phyloP scores from a whole-genome alignment of 2,113 vertebrate genomes.

The Eublepharis macularius region DNA sequence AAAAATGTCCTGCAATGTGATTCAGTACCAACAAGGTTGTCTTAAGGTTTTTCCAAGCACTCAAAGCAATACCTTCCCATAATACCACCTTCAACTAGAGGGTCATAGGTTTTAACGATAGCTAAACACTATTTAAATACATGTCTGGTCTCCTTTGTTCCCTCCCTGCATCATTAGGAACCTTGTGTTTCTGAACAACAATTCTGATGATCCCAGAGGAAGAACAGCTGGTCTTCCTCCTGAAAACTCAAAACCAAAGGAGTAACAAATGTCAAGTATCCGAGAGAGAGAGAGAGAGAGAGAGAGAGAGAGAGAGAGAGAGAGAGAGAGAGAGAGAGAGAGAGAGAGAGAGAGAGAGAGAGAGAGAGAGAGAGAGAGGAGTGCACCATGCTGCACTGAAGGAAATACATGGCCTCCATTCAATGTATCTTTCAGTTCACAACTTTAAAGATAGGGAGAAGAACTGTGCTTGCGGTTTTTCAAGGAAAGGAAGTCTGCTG shows the following conservation, averaged over 20 bases:
- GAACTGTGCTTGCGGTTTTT: neutral
- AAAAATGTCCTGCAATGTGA: neutral
- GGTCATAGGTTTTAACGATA: neutral
- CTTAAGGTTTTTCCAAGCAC: neutral
- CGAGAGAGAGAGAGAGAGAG: no score
- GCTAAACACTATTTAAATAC: neutral
- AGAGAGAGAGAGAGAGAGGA: no score
- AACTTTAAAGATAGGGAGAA: neutral
- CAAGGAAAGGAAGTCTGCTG: neutral
- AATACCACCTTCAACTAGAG: neutral
- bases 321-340: no score
- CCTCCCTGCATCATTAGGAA: neutral
- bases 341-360: no score
- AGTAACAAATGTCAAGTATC: no score
- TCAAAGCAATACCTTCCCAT: neutral
- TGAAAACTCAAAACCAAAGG: neutral
- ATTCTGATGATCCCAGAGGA: neutral
- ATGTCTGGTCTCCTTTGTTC: neutral
- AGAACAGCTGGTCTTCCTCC: neutral
- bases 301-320: no score
- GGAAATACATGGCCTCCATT: no score
- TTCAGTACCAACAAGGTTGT: neutral
- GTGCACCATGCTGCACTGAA: no score
- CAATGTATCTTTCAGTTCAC: no score
- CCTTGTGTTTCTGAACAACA: slow-evolving; percentile 1